phyloP scores from a whole-genome alignment of 2,113 vertebrate species.

The Neofelis nebulosa region DNA sequence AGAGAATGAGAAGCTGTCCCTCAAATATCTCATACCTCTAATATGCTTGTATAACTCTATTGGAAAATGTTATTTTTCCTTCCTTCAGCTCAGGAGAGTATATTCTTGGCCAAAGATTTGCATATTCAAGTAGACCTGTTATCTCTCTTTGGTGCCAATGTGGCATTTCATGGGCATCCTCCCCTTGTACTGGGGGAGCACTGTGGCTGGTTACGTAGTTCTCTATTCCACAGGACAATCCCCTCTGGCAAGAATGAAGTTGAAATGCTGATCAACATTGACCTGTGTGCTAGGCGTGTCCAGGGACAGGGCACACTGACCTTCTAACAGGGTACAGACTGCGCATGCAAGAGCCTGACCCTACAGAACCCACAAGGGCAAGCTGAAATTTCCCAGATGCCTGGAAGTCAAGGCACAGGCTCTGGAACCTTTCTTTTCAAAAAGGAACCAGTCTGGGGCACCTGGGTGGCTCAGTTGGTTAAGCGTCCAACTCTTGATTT shows the following conservation, averaged over 20 bases:
- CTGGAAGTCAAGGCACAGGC: neutral
- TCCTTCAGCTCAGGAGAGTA: neutral
- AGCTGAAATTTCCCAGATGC: neutral
- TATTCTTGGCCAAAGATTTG: neutral
- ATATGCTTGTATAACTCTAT: neutral
- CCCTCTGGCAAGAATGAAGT: neutral
- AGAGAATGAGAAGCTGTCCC: neutral
- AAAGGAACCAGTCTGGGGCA: neutral
- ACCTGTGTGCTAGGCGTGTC: accelerated
- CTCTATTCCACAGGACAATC: neutral
- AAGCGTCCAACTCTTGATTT: too few relatives aligned
- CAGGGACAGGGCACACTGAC: neutral
- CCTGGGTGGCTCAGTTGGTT: too few relatives aligned
- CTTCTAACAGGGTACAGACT: too few relatives aligned
- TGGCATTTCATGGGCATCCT: neutral
- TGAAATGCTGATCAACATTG: neutral
- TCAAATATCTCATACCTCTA: neutral
- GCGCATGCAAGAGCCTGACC: neutral
- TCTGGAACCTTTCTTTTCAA: neutral
- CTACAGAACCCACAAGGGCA: neutral
- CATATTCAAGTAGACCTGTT: neutral
- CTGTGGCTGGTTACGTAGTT: neutral
- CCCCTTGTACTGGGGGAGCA: neutral
- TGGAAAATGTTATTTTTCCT: neutral
- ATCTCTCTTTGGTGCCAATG: neutral